Percentiles rank a stretch among this genome's conserved stretches.
Evolutionary conservation across 2,113 vertebrate species (phyloP).

Genomic region (Alouatta palliata): DNA sequence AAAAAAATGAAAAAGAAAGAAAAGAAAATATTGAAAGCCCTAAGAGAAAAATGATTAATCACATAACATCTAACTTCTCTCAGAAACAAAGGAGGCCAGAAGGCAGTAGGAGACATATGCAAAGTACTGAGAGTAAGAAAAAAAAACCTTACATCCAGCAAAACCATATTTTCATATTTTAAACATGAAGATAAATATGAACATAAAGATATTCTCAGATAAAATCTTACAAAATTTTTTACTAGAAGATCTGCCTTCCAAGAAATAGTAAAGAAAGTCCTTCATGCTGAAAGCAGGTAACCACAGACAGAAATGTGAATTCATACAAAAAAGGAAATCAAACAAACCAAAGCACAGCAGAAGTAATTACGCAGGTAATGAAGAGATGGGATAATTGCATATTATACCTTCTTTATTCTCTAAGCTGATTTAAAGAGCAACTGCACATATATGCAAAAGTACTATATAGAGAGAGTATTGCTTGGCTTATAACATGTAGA

Average conservation of each 20-base stretch:
- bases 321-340: neutral
- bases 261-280: neutral
- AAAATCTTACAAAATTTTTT: neutral
- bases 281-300: neutral
- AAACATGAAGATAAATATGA: neutral
- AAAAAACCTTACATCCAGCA: neutral
- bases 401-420: no score
- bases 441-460: no score
- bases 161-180: neutral
- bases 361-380: neutral
- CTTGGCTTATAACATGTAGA: neutral
- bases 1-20: no score
- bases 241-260: neutral
- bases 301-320: neutral
- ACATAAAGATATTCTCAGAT: neutral
- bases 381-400: no score
- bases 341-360: neutral
- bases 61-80: neutral
- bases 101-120: neutral
- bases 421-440: no score
- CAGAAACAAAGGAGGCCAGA: neutral
- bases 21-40: neutral
- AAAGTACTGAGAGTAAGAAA: neutral
- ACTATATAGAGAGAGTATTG: no score
- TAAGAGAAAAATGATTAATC: neutral